Conservation (phyloP, 2,113 vertebrate species). For the Silurus asotus region DNA sequence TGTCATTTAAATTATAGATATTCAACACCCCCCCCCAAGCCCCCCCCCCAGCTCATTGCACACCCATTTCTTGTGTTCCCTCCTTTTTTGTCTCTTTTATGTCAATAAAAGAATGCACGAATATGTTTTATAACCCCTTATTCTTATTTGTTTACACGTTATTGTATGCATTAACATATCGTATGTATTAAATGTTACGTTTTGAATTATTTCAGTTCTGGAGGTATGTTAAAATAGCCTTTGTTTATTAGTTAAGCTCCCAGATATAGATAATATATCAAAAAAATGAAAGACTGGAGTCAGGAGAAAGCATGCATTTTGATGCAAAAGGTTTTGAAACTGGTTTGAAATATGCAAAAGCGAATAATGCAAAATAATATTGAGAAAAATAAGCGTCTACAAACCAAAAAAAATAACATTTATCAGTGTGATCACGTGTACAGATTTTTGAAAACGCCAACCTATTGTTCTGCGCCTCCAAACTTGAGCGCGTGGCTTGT, state of each 20-base stretch:
- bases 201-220: too few species aligned
- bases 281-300: not conserved
- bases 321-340: not conserved
- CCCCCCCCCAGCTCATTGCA: slow-evolving; percentile 52
- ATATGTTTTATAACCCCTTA: not conserved
- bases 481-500: slow-evolving; percentile 56
- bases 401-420: too few species aligned
- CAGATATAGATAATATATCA: too few species aligned
- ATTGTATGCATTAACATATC: too few species aligned
- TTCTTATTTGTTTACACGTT: too few species aligned
- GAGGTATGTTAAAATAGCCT: too few species aligned
- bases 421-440: slow-evolving; percentile 7
- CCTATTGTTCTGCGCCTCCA: slow-evolving; percentile 62
- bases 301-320: not conserved
- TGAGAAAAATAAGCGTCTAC: too few species aligned
- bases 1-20: slow-evolving; percentile 59
- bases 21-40: slow-evolving; percentile 38
- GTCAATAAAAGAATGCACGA: not conserved
- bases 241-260: too few species aligned
- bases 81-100: not conserved
- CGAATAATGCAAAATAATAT: too few species aligned
- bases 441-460: slow-evolving; percentile 27
- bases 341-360: too few species aligned
- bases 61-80: not conserved
- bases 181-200: too few species aligned